Evolutionary conservation across 1,140 invertebrate species (phyloP).

Genomic region (Campodea augens): DNA sequence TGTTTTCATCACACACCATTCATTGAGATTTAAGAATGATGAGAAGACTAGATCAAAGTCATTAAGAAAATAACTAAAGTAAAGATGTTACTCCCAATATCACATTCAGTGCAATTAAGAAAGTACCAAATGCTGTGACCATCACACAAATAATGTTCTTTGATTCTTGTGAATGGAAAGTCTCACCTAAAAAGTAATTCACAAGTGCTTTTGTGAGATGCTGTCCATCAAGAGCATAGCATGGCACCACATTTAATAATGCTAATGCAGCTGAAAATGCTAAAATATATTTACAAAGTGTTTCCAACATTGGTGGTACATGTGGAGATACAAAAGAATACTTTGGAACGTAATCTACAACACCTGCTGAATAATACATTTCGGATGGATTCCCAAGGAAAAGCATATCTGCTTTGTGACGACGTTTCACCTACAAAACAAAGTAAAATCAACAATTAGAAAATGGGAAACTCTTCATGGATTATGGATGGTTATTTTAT

Average conservation of each 20-base stretch:
- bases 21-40: no score
- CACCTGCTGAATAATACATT: slow-evolving; percentile 42
- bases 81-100: background rate
- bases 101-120: background rate
- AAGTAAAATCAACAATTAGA: no score
- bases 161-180: no score
- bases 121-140: no score
- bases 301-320: slow-evolving; percentile 47
- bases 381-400: slow-evolving; percentile 56
- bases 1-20: no score
- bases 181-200: no score
- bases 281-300: slow-evolving; percentile 46
- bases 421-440: no score
- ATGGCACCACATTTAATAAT: slow-evolving; percentile 80
- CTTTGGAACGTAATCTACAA: slow-evolving; percentile 66
- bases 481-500: no score
- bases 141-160: no score
- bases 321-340: slow-evolving; percentile 38
- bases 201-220: slow-evolving; percentile 47
- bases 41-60: no score
- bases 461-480: no score
- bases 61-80: no score
- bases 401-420: slow-evolving; percentile 28
- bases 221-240: slow-evolving; percentile 81
- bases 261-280: slow-evolving; percentile 80